Conservation (phyloP, 1,140 invertebrate genomes). For the Saccostrea echinata region DNA sequence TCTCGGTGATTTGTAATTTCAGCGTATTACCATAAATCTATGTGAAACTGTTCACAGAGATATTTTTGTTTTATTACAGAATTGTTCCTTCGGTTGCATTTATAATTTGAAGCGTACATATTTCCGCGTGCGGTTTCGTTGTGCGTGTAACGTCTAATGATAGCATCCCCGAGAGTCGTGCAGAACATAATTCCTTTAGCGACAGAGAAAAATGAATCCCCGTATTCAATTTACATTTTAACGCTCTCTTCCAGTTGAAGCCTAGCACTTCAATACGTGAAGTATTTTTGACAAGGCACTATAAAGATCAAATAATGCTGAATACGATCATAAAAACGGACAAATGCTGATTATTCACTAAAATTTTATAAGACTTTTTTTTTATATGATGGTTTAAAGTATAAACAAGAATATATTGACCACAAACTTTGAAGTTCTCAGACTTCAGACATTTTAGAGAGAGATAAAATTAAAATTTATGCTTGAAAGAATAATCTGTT, state of each 20-base stretch:
- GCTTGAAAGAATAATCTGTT: too few species aligned
- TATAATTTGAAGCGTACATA: neutral
- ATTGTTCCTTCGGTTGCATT: neutral
- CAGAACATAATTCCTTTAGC: neutral
- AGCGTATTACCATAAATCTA: neutral
- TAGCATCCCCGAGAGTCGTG: neutral
- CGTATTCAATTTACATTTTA: constrained; percentile 14
- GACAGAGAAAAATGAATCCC: constrained; percentile 7
- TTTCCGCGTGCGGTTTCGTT: neutral
- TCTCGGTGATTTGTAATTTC: neutral
- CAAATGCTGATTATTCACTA: too few species aligned
- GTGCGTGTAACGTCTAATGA: neutral
- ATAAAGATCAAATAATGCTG: too few species aligned
- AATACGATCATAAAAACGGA: too few species aligned
- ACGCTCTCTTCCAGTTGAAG: neutral
- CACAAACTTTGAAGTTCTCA: too few species aligned
- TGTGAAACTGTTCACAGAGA: neutral
- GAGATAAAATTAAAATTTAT: too few species aligned
- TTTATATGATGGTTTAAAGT: too few species aligned
- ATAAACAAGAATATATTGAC: too few species aligned
- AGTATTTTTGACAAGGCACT: too few species aligned
- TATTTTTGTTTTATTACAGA: constrained; percentile 5
- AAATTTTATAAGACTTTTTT: too few species aligned
- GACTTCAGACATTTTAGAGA: too few species aligned
- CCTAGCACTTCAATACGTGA: neutral